Evolutionary conservation across 35 echinoderm and acorn worm genomes (phyloP).

Genomic region (Ptychodera flava): DNA sequence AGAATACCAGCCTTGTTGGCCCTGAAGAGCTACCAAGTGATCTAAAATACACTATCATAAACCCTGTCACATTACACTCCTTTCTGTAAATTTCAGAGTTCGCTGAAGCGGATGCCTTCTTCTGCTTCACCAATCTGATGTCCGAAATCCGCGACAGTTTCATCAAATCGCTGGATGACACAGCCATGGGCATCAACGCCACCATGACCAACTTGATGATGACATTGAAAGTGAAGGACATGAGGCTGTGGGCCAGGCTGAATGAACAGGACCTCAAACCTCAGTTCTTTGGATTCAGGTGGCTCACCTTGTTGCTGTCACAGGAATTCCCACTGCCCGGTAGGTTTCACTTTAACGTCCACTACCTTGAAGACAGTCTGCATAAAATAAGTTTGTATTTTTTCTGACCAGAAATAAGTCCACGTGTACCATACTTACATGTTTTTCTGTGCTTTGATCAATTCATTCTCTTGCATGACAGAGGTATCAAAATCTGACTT

Average conservation of each 20-base stretch:
- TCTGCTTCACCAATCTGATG: conserved; percentile 99
- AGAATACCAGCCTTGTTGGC: too few relatives aligned
- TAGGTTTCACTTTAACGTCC: not conserved
- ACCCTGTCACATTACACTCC: too few relatives aligned
- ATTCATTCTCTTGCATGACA: not conserved
- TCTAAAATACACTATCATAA: too few relatives aligned
- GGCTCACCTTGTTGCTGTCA: conserved; percentile 80
- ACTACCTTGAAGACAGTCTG: not conserved
- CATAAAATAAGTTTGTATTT: not conserved
- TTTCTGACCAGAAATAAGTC: not conserved
- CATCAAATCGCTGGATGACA: conserved; percentile 93
- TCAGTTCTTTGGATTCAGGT: conserved; percentile 89
- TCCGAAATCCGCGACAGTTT: conserved; percentile 89
- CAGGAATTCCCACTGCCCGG: conserved; percentile 92
- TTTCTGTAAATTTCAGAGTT: conserved; percentile 48
- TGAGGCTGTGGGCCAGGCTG: conserved; percentile 44
- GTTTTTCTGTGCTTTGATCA: not conserved
- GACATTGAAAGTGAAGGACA: conserved; percentile 64
- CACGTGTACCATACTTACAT: not conserved
- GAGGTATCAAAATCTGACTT: not conserved
- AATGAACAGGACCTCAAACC: conserved; percentile 67
- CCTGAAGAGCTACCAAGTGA: too few relatives aligned
- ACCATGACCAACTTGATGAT: conserved; percentile 76
- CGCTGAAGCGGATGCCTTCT: conserved; percentile 92
- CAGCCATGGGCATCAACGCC: conserved; percentile 74